phyloP scores from a whole-genome alignment of 2,797 vertebrate genomes.

The Borostomias antarcticus region DNA sequence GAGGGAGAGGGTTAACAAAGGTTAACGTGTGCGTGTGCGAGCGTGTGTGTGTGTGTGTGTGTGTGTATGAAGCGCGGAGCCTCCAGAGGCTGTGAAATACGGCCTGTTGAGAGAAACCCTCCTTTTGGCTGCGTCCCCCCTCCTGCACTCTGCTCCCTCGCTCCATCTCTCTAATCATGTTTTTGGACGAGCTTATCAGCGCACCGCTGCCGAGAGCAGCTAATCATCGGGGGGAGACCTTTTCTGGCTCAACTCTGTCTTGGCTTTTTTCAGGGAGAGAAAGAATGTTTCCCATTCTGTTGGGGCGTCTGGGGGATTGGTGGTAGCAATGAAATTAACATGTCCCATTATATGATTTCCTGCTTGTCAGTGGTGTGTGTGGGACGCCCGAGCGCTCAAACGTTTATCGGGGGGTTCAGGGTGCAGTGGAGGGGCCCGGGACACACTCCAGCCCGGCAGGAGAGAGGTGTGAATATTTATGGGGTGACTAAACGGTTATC shows the following conservation, averaged over 20 bases:
- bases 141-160: conserved; percentile 3
- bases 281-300: conserved; percentile 2
- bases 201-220: conserved; percentile 1
- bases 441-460: not conserved
- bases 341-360: conserved; percentile 1
- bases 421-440: not conserved
- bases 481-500: not conserved
- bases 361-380: not conserved
- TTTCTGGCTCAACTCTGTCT: conserved; percentile 1
- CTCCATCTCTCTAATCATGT: conserved; percentile 20
- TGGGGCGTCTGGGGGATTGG: not conserved
- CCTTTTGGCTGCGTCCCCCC: conserved; percentile 19
- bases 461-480: not conserved
- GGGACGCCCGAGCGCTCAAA: not conserved
- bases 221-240: conserved; percentile 1
- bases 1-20: not conserved
- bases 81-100: conserved; percentile 19
- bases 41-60: not conserved
- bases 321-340: conserved; percentile 12
- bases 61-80: not conserved
- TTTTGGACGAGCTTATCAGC: conserved; percentile 17
- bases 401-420: not conserved
- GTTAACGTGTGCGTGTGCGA: not conserved
- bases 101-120: conserved; percentile 19
- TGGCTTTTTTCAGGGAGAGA: not conserved